Evolutionary conservation across 2,888 invertebrate genomes (phyloP), one percentile per base, ranked within the genome.

Genomic region (Caenorhabditis sinica): DNA sequence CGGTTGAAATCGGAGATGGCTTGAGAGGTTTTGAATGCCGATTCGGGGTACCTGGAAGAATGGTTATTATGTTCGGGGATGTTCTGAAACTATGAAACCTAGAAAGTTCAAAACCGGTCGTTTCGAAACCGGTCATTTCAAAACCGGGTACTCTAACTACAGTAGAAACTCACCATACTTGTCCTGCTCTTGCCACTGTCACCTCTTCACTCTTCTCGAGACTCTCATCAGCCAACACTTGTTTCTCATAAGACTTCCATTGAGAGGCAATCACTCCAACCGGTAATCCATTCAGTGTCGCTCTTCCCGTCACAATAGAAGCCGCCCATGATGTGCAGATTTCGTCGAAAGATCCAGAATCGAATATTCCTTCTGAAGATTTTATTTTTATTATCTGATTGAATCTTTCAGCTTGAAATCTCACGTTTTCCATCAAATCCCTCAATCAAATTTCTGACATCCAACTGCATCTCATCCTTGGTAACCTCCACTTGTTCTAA

Each of bases 261-360:
- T 99, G 99, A 9, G 98, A 98, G 6, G 97, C 96, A 63, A 99
- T 96, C 3, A 98, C 96, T n/a, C 98, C 99, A 0, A 98, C 95
- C 0, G 98, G 98, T 61, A 99, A 96, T 77, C 98, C 97, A 74
- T 98, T 98, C 1, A 99, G 94, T n/a, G 97, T 89, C 0, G 97
- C 97, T 45, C 97, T 95, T 2, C 97, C 96, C 0, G 88, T 85
- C 0, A 97, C 93, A 0, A 99, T 98, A 0, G 98, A 98, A 94
- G 97, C 97, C 0, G 99, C 99, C 99, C 99, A 99, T 0, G 96
- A 90, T 88, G 95, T 95, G 96, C 99, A 96, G 88, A 98, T 96
- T 94, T 99, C 99, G 89, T 93, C 96, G 88, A 94, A 95, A 1
- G 94, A 92, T 58, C 85, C 96, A 0, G 94, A 94, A 93, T 99